Conservation (phyloP, 2,888 invertebrate genomes). For the Tetheella fluctuosa region DNA sequence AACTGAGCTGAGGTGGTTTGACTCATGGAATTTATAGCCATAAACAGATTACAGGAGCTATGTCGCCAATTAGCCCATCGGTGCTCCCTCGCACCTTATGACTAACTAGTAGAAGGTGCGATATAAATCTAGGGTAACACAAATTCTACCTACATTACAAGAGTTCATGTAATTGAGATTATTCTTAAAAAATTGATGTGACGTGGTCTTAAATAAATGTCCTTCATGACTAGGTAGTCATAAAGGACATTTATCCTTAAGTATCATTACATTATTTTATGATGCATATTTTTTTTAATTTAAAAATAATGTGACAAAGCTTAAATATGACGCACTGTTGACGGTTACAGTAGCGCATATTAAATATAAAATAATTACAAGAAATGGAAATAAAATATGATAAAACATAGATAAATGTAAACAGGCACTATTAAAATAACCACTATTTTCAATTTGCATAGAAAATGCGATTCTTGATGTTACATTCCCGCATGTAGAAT, state of each 20-base stretch:
- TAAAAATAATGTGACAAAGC: neutral
- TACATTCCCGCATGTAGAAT: neutral
- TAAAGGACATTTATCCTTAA: no score
- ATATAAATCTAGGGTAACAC: neutral
- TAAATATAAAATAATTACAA: neutral
- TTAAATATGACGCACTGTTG: neutral
- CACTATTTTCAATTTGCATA: constrained; percentile 12
- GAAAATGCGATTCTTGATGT: constrained; percentile 24
- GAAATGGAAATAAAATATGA: neutral
- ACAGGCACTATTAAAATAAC: neutral
- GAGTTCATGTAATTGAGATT: no score
- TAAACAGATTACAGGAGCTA: neutral
- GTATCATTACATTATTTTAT: no score
- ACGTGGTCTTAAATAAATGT: no score
- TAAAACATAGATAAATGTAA: neutral
- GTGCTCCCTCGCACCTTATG: neutral
- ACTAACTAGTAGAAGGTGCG: neutral
- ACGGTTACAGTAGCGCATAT: neutral
- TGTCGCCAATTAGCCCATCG: neutral
- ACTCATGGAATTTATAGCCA: neutral
- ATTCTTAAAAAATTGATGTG: no score
- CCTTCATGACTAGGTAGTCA: no score
- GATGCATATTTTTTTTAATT: no score
- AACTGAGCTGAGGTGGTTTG: neutral
- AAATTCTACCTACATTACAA: no score